These are phyloP conservation scores for Drosophila lacteicornis DNA, from an alignment of 1,140 invertebrate species.

Conservation along the genomic window DNA sequence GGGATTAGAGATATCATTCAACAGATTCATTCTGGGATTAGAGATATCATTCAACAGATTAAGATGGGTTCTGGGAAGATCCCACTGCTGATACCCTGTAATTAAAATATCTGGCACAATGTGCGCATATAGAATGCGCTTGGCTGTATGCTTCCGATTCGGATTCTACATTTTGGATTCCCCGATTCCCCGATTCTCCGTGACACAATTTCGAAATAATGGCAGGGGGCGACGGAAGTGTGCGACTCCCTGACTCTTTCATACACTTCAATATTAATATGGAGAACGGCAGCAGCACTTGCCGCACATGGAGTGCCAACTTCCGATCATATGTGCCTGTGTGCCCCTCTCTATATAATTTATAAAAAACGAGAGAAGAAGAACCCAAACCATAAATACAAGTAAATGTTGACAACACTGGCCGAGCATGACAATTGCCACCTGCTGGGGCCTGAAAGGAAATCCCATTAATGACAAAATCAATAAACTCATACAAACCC, in stretches of 20 bases:
- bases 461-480: constrained; percentile 80
- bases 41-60: neutral
- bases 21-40: constrained; percentile 4
- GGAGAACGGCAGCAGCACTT: constrained; percentile 67
- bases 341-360: constrained; percentile 33
- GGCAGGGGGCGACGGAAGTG: constrained; percentile 44
- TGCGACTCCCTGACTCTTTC: constrained; percentile 26
- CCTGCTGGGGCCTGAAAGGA: constrained; percentile 62
- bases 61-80: constrained; percentile 8
- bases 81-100: constrained; percentile 14
- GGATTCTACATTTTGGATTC: constrained; percentile 37
- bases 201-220: constrained; percentile 66
- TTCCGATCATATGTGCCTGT: constrained; percentile 55
- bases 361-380: constrained; percentile 18
- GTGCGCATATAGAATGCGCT: constrained; percentile 52
- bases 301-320: constrained; percentile 71
- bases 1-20: constrained; percentile 2
- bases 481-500: constrained; percentile 61
- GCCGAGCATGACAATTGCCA: constrained; percentile 71
- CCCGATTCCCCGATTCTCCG: constrained; percentile 22
- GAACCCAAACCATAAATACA: constrained; percentile 34
- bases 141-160: constrained; percentile 26
- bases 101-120: constrained; percentile 48
- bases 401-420: constrained; percentile 51
- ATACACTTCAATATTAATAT: constrained; percentile 64